Evolutionary conservation across 2,113 vertebrate genomes (phyloP).

Genomic region (Narcine bancroftii): DNA sequence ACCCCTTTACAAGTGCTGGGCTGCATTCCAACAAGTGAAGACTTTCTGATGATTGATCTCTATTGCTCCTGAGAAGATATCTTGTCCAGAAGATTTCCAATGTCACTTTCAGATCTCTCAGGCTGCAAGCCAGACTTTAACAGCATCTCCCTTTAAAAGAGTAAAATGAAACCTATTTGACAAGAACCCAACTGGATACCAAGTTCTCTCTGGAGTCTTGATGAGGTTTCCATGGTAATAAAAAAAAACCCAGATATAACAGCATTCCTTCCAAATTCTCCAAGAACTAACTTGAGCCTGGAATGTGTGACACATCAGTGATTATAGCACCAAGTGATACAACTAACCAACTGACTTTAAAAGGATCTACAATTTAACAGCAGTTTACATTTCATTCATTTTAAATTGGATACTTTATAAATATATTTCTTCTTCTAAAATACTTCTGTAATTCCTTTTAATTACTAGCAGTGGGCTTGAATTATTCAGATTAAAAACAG

Average conservation of each 20-base stretch:
- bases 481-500: not conserved
- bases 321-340: not conserved
- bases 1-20: not conserved
- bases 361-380: not conserved
- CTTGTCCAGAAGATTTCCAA: not conserved
- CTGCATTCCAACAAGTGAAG: not conserved
- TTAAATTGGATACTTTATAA: not conserved
- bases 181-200: slow-evolving; percentile 18
- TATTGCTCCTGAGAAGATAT: not conserved
- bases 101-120: not conserved
- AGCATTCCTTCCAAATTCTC: slow-evolving; percentile 30
- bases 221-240: slow-evolving; percentile 20
- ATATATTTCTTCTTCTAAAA: not conserved
- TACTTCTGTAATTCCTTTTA: not conserved
- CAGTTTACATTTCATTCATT: not conserved
- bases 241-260: not conserved
- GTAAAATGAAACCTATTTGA: slow-evolving; percentile 4
- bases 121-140: not conserved
- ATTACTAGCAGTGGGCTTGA: not conserved
- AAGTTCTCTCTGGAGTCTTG: slow-evolving; percentile 2
- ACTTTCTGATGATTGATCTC: not conserved
- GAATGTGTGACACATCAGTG: slow-evolving; percentile 26
- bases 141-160: slow-evolving; percentile 13
- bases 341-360: not conserved
- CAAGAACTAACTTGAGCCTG: slow-evolving; percentile 30